These are phyloP conservation scores for Tragopan temminckii DNA, from an alignment of 2,797 vertebrate species.

Conservation along the genomic window DNA sequence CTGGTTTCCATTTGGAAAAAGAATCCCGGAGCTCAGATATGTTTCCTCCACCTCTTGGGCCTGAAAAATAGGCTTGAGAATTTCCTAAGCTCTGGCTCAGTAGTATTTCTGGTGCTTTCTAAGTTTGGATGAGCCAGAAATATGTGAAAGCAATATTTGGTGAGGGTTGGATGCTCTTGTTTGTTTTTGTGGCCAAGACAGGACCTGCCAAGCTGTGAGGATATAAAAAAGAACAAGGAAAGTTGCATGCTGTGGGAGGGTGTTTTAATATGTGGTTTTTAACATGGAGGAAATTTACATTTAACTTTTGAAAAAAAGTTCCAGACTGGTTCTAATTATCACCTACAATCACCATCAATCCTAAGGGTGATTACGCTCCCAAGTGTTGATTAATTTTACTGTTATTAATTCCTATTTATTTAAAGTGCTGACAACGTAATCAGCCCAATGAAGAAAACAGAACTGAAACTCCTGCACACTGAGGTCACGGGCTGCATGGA, in stretches of 20 bases:
- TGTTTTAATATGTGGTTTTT: slow-evolving; percentile 36
- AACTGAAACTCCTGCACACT: slow-evolving; percentile 39
- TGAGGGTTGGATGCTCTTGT: neutral
- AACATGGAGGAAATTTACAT: neutral
- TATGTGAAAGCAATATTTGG: slow-evolving; percentile 59
- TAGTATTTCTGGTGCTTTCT: slow-evolving; percentile 40
- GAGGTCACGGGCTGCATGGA: slow-evolving; percentile 32
- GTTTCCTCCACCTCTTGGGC: neutral
- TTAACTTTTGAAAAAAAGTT: slow-evolving; percentile 25
- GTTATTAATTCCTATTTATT: slow-evolving; percentile 62
- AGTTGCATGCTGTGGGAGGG: neutral
- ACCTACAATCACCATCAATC: slow-evolving; percentile 38
- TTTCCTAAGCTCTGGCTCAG: neutral
- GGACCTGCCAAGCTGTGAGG: slow-evolving; percentile 6
- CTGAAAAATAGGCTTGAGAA: slow-evolving; percentile 11
- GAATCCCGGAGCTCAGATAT: neutral
- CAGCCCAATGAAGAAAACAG: slow-evolving; percentile 57
- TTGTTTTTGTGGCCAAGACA: slow-evolving; percentile 38
- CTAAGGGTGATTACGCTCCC: neutral
- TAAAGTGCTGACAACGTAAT: slow-evolving; percentile 60
- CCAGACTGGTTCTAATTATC: slow-evolving; percentile 61
- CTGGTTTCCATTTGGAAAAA: slow-evolving; percentile 12
- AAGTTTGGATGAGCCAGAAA: slow-evolving; percentile 31
- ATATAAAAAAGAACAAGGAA: slow-evolving; percentile 18
- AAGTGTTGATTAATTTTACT: slow-evolving; percentile 62